Evolutionary conservation across 2,888 invertebrate genomes (phyloP).

Genomic region (Metalampra italica): DNA sequence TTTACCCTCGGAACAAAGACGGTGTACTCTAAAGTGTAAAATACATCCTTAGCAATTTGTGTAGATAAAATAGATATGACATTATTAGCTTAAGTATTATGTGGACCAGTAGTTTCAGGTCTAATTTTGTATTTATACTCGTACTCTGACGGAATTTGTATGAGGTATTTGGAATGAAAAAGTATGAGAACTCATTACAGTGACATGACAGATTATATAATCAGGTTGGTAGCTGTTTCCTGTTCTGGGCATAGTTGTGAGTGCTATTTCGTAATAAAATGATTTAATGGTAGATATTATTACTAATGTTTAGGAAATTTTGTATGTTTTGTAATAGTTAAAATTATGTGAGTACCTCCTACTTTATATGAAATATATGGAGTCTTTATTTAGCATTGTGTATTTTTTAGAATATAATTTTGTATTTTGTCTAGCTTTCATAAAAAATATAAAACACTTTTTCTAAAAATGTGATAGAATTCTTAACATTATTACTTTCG

Average conservation of each 20-base stretch:
- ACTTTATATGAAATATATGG: conserved; percentile 7
- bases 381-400: conserved; percentile 4
- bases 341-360: conserved; percentile 9
- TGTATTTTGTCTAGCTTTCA: conserved; percentile 5
- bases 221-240: no score
- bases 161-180: no score
- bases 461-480: conserved; percentile 8
- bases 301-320: conserved; percentile 27
- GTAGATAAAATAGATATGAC: conserved; percentile 26
- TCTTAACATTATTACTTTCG: background rate
- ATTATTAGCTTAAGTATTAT: conserved; percentile 11
- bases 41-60: conserved; percentile 37
- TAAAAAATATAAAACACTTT: conserved; percentile 5
- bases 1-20: conserved; percentile 43
- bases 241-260: no score
- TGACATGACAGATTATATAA: background rate
- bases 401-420: conserved; percentile 1
- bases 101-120: conserved; percentile 57
- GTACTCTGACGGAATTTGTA: no score
- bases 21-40: conserved; percentile 45
- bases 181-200: no score
- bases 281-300: background rate
- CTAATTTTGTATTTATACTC: conserved; percentile 31
- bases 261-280: no score
- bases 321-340: conserved; percentile 48